Base-by-base conservation (phyloP, 2,888 invertebrate species). In the Minunthozetes semirufus region DNA sequence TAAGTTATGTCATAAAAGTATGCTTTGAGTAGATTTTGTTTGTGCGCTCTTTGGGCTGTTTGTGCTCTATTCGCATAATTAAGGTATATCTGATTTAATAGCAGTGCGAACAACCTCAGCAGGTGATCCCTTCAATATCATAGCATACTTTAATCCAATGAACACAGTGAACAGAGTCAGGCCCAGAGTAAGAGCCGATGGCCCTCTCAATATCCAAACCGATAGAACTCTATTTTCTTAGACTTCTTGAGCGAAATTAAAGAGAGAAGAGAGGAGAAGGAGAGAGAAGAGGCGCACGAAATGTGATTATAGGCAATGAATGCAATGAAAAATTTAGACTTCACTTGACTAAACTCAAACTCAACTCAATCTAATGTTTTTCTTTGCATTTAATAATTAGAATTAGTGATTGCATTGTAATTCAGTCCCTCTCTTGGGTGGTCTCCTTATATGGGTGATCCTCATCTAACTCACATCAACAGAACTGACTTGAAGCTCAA, bases 401-500 rank as follows among this genome's bases (percentile, higher is more conserved):
- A 38, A 66, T 66, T 66, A 33, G n/a, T 33, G 33, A 9, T 61
- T 66, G 66, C 66, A 38, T 66, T 66, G 66, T 66, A 66, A 66
- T 66, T 66, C 59, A 2, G 9, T 59, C 29, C 19, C 59, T 66
- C 66, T 66, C 66, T 38, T 38, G 66, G 66, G 66, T 66, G 66
- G 66, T 66, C 66, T 38, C 33, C 38, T n/a, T 38, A 66, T 66
- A 66, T 66, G 66, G 66, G 66, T 66, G 66, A 66, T 66, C 66
- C 66, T 66, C n/a, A 66, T 66, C 33, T 11, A 8, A 29, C 66
- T 25, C 3, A 66, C 33, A 48, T 48, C 46, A 15, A 48, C 6
- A 8, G 6, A 11, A 48, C 46, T 48, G 46, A 56, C 13, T 56
- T 5, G 3, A 27, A 29, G 13, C 38, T 66, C 4, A 38, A 66